Evolutionary conservation across 2,888 invertebrate genomes (phyloP).

Genomic region (Tyria jacobaeae): DNA sequence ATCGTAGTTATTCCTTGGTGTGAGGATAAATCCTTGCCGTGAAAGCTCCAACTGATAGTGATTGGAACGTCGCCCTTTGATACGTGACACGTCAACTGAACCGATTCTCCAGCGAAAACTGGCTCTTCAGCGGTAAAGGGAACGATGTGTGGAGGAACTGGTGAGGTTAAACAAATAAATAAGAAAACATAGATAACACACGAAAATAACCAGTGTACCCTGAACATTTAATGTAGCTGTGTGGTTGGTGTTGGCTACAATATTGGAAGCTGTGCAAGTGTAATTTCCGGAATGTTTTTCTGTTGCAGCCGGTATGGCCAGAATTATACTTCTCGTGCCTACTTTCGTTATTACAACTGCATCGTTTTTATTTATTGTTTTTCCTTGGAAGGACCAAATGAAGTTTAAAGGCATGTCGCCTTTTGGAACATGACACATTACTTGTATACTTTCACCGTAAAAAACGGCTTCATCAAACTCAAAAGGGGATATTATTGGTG

Average conservation of each 20-base stretch:
- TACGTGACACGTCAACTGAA: constrained; percentile 88
- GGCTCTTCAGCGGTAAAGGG: constrained; percentile 88
- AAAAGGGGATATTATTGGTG: constrained; percentile 87
- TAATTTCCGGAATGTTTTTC: constrained; percentile 91
- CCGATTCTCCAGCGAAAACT: constrained; percentile 88
- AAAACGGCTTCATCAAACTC: constrained; percentile 86
- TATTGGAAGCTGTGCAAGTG: constrained; percentile 91
- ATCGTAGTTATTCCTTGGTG: constrained; percentile 86
- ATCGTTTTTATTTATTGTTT: constrained; percentile 73
- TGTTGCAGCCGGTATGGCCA: constrained; percentile 89
- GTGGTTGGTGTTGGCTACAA: constrained; percentile 88
- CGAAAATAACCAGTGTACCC: constrained; percentile 81
- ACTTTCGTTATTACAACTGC: constrained; percentile 85
- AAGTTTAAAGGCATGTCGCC: constrained; percentile 91
- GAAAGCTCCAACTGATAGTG: constrained; percentile 91
- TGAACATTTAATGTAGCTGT: constrained; percentile 89
- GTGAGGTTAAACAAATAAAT: constrained; percentile 62
- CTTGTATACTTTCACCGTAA: constrained; percentile 87
- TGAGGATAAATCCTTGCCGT: constrained; percentile 86
- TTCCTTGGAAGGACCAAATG: constrained; percentile 89
- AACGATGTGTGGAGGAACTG: constrained; percentile 88
- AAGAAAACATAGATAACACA: constrained; percentile 59
- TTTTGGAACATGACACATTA: constrained; percentile 87
- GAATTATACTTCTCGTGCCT: constrained; percentile 87
- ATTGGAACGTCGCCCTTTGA: constrained; percentile 91